Conservation (phyloP, 2,797 vertebrate species). For the Distichodus sexfasciatus region DNA sequence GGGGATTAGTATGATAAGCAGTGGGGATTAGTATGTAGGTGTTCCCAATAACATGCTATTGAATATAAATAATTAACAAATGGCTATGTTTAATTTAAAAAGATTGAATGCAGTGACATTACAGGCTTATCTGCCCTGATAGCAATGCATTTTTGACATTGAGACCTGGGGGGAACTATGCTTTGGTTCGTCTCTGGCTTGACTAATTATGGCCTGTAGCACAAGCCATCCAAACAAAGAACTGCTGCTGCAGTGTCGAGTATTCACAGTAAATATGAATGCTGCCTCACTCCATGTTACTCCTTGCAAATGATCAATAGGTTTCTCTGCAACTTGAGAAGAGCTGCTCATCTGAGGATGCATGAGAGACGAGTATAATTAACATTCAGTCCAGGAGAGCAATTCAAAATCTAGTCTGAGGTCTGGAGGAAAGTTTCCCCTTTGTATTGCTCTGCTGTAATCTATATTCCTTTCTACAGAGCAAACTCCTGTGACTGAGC, state of each 20-base stretch:
- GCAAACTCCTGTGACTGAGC: conserved; percentile 29
- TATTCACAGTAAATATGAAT: conserved; percentile 13
- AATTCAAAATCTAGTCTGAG: conserved; percentile 21
- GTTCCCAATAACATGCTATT: too few species aligned
- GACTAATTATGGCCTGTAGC: conserved; percentile 43
- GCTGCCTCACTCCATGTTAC: not conserved
- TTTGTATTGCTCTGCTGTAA: conserved; percentile 15
- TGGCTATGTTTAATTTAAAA: too few species aligned
- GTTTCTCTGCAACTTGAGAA: conserved; percentile 28
- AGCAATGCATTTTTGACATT: too few species aligned
- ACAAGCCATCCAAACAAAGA: conserved; percentile 24
- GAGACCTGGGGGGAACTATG: not conserved
- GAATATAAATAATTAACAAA: too few species aligned
- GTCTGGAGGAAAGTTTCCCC: not conserved
- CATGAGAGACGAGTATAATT: conserved; percentile 23
- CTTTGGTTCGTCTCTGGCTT: conserved; percentile 22
- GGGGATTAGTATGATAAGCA: too few species aligned
- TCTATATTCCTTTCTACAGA: conserved; percentile 28
- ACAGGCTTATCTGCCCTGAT: too few species aligned
- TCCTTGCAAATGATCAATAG: conserved; percentile 20
- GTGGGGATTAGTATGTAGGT: too few species aligned
- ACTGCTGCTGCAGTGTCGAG: conserved; percentile 22
- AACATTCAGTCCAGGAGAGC: conserved; percentile 21
- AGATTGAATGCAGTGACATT: not conserved
- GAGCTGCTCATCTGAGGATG: conserved; percentile 17